These are phyloP conservation scores for Galemys pyrenaicus DNA, from an alignment of 2,113 vertebrate genomes.

Conservation along the genomic window DNA sequence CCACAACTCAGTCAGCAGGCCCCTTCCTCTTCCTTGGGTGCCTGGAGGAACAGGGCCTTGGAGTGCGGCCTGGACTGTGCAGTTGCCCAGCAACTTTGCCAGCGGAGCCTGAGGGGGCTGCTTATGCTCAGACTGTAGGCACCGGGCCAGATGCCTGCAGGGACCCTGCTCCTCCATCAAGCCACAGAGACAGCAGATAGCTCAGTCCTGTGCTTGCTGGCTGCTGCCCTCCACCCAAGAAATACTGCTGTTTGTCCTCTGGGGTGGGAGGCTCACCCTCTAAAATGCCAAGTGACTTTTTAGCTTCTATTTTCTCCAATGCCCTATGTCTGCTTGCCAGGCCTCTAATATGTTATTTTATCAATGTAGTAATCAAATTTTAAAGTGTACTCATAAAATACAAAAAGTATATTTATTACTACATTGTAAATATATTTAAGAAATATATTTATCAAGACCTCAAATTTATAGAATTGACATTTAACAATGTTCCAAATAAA, in stretches of 20 bases:
- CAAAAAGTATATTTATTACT: background rate
- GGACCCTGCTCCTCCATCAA: background rate
- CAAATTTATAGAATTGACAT: background rate
- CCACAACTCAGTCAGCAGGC: background rate
- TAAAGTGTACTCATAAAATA: background rate
- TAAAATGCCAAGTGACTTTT: background rate
- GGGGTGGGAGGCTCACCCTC: background rate
- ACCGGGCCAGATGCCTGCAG: background rate
- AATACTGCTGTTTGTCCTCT: background rate
- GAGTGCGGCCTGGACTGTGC: background rate
- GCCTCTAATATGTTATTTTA: background rate
- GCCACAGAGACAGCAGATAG: too few relatives aligned
- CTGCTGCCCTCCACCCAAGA: background rate
- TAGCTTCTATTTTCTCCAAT: background rate
- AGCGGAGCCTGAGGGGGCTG: background rate
- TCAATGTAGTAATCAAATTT: background rate
- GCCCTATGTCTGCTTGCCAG: background rate
- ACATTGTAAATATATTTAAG: background rate
- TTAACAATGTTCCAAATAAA: background rate
- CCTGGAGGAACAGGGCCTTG: background rate
- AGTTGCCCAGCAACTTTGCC: background rate
- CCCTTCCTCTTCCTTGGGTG: rapidly evolving
- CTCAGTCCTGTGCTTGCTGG: background rate
- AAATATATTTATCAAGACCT: background rate
- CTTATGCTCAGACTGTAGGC: background rate